Evolutionary conservation across 2,888 invertebrate species (phyloP), one percentile per base, ranked within the genome.

Genomic region (Drosophila barbarae): DNA sequence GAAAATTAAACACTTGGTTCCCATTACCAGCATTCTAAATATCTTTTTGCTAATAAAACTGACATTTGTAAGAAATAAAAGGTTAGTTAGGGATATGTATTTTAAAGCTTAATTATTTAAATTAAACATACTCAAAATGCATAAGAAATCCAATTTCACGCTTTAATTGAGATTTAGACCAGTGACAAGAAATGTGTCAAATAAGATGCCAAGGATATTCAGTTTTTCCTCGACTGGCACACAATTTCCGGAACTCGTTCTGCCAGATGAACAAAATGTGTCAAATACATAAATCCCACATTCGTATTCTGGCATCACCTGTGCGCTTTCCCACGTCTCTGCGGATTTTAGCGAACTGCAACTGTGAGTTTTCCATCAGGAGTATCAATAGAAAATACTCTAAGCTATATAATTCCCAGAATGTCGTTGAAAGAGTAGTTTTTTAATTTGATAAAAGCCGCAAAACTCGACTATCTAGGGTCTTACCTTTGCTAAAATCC

Each of bases 161-260:
- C 9, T 13, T 41, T 28, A 56, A 42, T 41, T 54, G 7, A 21
- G 18, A 13, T 55, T 41, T 26, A 39, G 32, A 15, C 39, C 15
- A 39, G 23, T 26, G 32, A 34, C 9, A 18, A 59, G 30, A 30
- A 57, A 26, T 60, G 58, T 60, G 46, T 58, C 44, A 60, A 60
- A 60, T 58, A 38, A 44, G 30, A 44, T 38, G 36, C 12, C 58
- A 38, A 46, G 58, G 15, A 44, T 44, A 46, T 38, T 46, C 46
- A 38, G 36, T 57, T 57, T 59, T 44, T n/a, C 13, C 30, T 13
- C 7, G 30, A 23, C 23, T 23, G 42, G 30, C 38, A 58, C 38
- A 60, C 50, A 41, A 61, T 61, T 61, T 61, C 61, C 59, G 59
- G 46, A 38, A 46, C 58, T 59, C 59, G 32, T 46, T n/a, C 23